These are phyloP conservation scores for Schizaphis graminum DNA, from an alignment of 2,888 invertebrate species.

Conservation along the genomic window DNA sequence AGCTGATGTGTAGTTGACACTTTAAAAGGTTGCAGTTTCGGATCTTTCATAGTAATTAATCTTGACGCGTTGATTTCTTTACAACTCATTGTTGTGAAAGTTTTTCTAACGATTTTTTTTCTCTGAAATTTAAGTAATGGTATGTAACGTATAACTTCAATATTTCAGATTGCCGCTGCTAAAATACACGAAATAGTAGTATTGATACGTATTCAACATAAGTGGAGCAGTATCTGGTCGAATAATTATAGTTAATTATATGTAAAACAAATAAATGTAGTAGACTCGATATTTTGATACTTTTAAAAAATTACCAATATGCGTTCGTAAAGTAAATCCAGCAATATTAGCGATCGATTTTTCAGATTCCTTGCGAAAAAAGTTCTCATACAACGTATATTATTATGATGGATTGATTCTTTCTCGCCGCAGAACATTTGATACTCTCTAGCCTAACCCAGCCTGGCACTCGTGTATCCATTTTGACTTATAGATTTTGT, in stretches of 20 bases:
- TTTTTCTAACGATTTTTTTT: background rate
- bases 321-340: background rate
- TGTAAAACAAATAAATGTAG: background rate
- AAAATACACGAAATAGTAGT: background rate
- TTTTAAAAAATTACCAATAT: background rate
- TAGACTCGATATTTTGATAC: background rate
- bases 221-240: background rate
- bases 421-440: background rate
- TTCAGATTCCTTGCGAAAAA: too few species aligned
- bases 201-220: background rate
- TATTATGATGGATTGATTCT: background rate
- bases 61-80: constrained; percentile 8
- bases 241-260: background rate
- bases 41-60: constrained; percentile 11
- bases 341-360: too few species aligned
- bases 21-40: constrained; percentile 16
- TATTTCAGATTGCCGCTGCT: background rate
- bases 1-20: constrained; percentile 5
- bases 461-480: background rate
- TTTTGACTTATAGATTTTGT: background rate
- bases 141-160: background rate
- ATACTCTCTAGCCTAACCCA: background rate
- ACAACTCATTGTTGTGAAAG: background rate
- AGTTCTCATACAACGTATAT: background rate
- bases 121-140: background rate